Evolutionary conservation across 2,113 vertebrate species (phyloP).

Genomic region (Seriola aureovittata): DNA sequence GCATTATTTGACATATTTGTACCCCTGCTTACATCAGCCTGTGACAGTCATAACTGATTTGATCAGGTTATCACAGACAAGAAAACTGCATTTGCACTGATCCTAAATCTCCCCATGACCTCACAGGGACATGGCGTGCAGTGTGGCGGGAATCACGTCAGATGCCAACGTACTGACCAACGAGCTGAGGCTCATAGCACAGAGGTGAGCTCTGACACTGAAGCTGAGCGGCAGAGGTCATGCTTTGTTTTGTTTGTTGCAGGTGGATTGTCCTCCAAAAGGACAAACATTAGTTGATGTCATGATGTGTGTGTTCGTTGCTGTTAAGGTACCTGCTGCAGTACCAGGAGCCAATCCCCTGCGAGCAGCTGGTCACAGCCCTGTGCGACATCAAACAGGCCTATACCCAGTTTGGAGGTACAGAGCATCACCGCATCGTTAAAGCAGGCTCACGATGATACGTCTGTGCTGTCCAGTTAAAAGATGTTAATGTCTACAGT

Average conservation of each 20-base stretch:
- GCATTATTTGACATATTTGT: not conserved
- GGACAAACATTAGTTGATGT: too few species aligned
- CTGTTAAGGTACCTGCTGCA: constrained; percentile 43
- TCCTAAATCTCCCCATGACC: not conserved
- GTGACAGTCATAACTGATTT: not conserved
- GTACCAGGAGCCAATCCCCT: constrained; percentile 56
- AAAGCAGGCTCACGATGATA: not conserved
- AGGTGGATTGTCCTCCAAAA: not conserved
- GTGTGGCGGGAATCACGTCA: constrained; percentile 54
- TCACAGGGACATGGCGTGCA: constrained; percentile 52
- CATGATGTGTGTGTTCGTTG: not conserved
- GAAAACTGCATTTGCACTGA: not conserved
- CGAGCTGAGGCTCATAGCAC: constrained; percentile 47
- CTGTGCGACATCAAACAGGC: constrained; percentile 58
- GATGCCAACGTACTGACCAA: constrained; percentile 54
- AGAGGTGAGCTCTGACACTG: constrained; percentile 29
- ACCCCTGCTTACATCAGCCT: not conserved
- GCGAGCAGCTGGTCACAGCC: constrained; percentile 50
- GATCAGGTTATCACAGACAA: not conserved
- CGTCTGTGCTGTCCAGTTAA: not conserved
- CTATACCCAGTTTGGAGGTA: constrained; percentile 58
- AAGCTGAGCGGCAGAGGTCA: not conserved
- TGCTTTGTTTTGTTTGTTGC: not conserved
- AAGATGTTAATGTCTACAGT: too few species aligned
- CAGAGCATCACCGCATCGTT: not conserved